phyloP scores from a whole-genome alignment of 2,888 invertebrate genomes.

The Ptilodon capucinus region DNA sequence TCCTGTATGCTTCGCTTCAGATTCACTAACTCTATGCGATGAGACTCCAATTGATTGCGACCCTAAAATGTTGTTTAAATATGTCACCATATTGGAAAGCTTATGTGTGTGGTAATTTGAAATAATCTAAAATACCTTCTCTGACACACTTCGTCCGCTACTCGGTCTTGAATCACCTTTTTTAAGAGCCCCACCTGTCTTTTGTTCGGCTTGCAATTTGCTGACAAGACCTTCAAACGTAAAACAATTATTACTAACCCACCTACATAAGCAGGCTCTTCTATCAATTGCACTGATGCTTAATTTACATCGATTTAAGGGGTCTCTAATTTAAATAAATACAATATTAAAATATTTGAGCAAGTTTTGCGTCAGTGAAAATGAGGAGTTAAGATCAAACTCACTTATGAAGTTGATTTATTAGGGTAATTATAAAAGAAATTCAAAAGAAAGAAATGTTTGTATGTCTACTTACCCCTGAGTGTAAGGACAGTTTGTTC shows the following conservation, averaged over 20 bases:
- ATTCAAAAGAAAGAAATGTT: background rate
- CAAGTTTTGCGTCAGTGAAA: background rate
- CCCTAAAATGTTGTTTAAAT: slow-evolving; percentile 38
- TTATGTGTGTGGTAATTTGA: background rate
- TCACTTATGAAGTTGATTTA: too few species aligned
- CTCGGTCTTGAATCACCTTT: slow-evolving; percentile 60
- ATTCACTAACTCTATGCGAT: slow-evolving; percentile 72
- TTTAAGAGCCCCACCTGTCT: slow-evolving; percentile 43
- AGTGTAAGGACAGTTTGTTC: slow-evolving; percentile 78
- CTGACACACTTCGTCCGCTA: slow-evolving; percentile 57
- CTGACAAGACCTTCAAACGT: slow-evolving; percentile 62
- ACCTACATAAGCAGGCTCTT: too few species aligned
- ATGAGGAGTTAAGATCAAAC: too few species aligned
- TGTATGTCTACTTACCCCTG: slow-evolving; percentile 56
- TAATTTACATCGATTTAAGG: too few species aligned
- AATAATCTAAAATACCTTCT: slow-evolving; percentile 51
- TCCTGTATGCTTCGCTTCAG: slow-evolving; percentile 79
- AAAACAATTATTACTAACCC: too few species aligned
- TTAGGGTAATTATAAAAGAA: too few species aligned
- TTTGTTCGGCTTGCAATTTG: slow-evolving; percentile 69
- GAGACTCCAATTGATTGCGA: slow-evolving; percentile 56
- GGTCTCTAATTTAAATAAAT: too few species aligned
- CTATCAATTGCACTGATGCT: too few species aligned
- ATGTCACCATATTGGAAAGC: too few species aligned
- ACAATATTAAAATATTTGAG: too few species aligned